These are phyloP conservation scores for Scortum barcoo DNA, from an alignment of 2,113 vertebrate genomes.

Conservation along the genomic window DNA sequence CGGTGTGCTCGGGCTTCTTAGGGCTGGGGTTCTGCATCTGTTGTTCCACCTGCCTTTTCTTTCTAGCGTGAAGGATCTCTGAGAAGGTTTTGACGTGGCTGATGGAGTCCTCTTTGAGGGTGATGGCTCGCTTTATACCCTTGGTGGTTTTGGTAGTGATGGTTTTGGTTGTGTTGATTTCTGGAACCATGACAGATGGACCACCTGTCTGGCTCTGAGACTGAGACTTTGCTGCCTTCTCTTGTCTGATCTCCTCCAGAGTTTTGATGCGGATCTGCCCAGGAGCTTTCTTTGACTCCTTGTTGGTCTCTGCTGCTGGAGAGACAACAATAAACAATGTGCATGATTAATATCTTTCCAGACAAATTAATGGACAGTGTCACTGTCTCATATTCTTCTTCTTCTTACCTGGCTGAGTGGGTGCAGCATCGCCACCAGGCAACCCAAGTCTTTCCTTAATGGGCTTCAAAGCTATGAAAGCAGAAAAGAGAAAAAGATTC, in stretches of 20 bases:
- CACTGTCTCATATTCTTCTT: background rate
- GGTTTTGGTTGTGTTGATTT: slow-evolving; percentile 38
- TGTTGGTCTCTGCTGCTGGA: slow-evolving; percentile 69
- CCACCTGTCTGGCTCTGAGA: slow-evolving; percentile 62
- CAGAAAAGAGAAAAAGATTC: background rate
- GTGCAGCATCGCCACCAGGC: slow-evolving; percentile 61
- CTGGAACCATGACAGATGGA: background rate
- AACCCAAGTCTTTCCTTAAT: slow-evolving; percentile 89
- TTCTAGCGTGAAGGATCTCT: slow-evolving; percentile 88
- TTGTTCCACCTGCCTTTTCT: slow-evolving; percentile 81
- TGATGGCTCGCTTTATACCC: slow-evolving; percentile 42
- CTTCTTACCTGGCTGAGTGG: slow-evolving; percentile 78
- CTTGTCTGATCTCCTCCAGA: slow-evolving; percentile 92
- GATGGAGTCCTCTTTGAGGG: slow-evolving; percentile 51
- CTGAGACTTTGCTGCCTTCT: slow-evolving; percentile 87
- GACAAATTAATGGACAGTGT: background rate
- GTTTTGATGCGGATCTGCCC: slow-evolving; percentile 92
- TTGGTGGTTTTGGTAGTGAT: slow-evolving; percentile 54
- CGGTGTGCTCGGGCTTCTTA: slow-evolving; percentile 17
- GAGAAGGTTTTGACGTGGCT: slow-evolving; percentile 82
- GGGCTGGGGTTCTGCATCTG: slow-evolving; percentile 55
- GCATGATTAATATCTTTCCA: background rate
- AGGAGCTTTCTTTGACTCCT: slow-evolving; percentile 60
- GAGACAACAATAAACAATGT: background rate
- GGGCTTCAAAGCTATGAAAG: slow-evolving; percentile 79